These are phyloP conservation scores for Prunella strophiata DNA, from an alignment of 2,797 vertebrate genomes.

Conservation along the genomic window DNA sequence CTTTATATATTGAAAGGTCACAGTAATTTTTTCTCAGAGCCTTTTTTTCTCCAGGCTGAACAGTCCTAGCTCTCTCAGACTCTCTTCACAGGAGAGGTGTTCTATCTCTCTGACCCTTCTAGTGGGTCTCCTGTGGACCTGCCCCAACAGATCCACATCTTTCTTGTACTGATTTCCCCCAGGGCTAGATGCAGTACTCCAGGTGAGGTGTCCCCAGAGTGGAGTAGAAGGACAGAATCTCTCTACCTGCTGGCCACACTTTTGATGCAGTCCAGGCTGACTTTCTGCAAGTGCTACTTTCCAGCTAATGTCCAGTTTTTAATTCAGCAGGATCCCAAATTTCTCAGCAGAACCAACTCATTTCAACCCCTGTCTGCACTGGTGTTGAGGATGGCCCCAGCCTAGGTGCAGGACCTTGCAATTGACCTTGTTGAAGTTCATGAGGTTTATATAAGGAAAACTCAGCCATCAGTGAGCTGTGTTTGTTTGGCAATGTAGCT, in stretches of 20 bases:
- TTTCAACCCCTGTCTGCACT: neutral
- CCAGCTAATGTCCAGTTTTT: neutral
- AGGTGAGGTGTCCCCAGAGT: neutral
- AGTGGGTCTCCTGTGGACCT: neutral
- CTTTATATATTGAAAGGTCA: neutral
- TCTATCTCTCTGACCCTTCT: neutral
- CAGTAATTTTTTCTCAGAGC: neutral
- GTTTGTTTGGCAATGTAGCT: neutral
- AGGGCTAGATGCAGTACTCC: neutral
- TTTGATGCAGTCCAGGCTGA: neutral
- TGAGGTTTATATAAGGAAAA: neutral
- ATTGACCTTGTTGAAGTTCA: neutral
- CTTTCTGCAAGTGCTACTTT: neutral
- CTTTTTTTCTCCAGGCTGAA: neutral
- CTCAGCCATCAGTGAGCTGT: neutral
- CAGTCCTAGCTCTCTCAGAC: neutral
- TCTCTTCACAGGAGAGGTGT: neutral
- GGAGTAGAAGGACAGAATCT: neutral
- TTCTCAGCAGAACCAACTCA: neutral
- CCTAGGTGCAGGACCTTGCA: neutral
- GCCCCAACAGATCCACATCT: neutral
- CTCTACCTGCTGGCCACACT: accelerated
- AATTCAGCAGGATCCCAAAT: neutral
- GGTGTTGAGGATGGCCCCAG: neutral
- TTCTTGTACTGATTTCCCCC: neutral